Conservation (phyloP, 2,113 vertebrate genomes). For the Anarrhichthys ocellatus region DNA sequence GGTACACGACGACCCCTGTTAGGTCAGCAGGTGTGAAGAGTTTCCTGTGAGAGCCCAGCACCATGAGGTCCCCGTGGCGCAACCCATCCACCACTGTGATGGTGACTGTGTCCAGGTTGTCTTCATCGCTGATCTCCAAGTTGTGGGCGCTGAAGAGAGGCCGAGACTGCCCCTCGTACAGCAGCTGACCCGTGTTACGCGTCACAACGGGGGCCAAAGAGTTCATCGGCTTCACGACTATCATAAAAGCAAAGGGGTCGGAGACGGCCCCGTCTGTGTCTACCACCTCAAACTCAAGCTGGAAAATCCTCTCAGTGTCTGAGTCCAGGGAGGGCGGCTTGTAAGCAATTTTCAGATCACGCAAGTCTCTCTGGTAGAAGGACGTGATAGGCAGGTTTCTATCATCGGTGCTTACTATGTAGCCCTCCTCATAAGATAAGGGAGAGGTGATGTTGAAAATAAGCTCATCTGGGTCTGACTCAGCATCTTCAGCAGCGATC, state of each 20-base stretch:
- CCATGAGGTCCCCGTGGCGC: constrained; percentile 87
- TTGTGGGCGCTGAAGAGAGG: constrained; percentile 88
- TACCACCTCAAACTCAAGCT: constrained; percentile 91
- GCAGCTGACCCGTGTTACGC: constrained; percentile 91
- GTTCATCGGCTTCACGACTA: constrained; percentile 97
- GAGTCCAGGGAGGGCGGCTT: constrained; percentile 91
- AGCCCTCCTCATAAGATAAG: constrained; percentile 89
- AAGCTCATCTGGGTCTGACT: constrained; percentile 87
- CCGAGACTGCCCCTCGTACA: constrained; percentile 94
- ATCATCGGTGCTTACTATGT: constrained; percentile 95
- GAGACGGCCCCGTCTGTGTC: constrained; percentile 93
- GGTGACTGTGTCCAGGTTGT: constrained; percentile 87
- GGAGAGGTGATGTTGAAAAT: constrained; percentile 94
- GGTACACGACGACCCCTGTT: constrained; percentile 88
- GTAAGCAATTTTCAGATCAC: constrained; percentile 92
- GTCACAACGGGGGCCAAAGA: constrained; percentile 92
- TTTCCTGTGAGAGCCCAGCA: constrained; percentile 85
- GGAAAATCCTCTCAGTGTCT: constrained; percentile 90
- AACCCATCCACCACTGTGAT: constrained; percentile 91
- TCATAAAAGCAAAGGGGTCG: constrained; percentile 93
- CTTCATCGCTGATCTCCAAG: constrained; percentile 92
- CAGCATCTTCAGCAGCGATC: constrained; percentile 91
- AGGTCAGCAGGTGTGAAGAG: constrained; percentile 89
- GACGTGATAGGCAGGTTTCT: constrained; percentile 92
- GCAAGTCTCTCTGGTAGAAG: constrained; percentile 91